Conservation (phyloP, 2,797 vertebrate species). For the Alectoris magna region DNA sequence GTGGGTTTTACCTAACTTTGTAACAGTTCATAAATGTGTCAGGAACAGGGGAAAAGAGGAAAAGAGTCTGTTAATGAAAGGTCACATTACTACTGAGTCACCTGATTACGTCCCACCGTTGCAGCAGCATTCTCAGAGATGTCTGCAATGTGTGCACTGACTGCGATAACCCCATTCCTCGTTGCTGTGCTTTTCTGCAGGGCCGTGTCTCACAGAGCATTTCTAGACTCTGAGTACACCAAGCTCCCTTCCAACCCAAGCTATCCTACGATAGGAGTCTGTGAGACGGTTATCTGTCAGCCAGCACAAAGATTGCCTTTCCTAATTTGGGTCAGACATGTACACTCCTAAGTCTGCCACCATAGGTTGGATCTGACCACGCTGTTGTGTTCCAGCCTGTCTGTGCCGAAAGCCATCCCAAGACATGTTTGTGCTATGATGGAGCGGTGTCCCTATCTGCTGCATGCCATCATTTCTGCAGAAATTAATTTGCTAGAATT, state of each 20-base stretch:
- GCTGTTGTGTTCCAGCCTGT: not conserved
- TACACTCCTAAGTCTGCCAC: not conserved
- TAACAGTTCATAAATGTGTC: not conserved
- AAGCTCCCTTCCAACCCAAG: not conserved
- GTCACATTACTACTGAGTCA: not conserved
- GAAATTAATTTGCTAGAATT: not conserved
- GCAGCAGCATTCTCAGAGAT: not conserved
- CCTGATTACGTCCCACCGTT: not conserved
- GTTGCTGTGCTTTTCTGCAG: not conserved
- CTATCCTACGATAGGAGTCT: not conserved
- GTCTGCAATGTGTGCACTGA: not conserved
- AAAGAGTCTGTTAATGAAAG: not conserved
- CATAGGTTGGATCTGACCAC: not conserved
- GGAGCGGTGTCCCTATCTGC: not conserved
- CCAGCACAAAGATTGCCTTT: not conserved
- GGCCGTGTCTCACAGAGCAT: not conserved
- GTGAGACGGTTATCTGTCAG: not conserved
- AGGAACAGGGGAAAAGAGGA: not conserved
- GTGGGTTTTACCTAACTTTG: not conserved
- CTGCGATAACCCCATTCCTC: not conserved
- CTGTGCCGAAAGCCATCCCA: not conserved
- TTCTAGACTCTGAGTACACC: not conserved
- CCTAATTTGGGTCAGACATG: not conserved
- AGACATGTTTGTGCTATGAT: accelerated
- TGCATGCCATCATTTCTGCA: not conserved